A percentile compares a stretch with the other conserved stretches of the same genome.
Evolutionary conservation across 1,140 invertebrate genomes (phyloP).

Genomic region (Helicorthomorpha holstii): DNA sequence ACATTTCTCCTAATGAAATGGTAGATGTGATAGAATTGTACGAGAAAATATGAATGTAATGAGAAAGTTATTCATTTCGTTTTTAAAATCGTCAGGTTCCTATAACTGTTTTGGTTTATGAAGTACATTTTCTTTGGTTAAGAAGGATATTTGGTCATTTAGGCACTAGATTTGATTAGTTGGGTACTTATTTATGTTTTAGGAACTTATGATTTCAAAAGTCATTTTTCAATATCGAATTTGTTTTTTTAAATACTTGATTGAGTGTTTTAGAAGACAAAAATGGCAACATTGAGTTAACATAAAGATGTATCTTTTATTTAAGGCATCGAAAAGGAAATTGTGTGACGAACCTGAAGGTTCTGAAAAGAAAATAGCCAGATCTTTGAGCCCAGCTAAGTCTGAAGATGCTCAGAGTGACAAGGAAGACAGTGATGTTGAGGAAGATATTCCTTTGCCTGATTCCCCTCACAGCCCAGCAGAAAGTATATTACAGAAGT

Average conservation of each 20-base stretch:
- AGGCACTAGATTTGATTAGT: too few species aligned
- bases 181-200: too few species aligned
- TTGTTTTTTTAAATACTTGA: background rate
- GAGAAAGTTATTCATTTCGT: too few species aligned
- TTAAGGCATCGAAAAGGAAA: background rate
- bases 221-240: background rate
- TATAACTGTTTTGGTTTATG: too few species aligned
- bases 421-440: background rate
- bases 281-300: background rate
- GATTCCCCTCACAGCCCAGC: slow-evolving; percentile 10
- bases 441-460: slow-evolving; percentile 10
- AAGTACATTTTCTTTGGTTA: too few species aligned
- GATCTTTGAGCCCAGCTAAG: background rate
- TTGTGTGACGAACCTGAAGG: background rate
- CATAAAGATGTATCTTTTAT: background rate
- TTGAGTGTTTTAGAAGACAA: background rate
- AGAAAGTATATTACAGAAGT: slow-evolving; percentile 47
- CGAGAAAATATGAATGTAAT: too few species aligned
- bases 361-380: too few species aligned
- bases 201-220: too few species aligned
- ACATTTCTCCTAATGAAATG: too few species aligned
- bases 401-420: background rate
- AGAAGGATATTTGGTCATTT: too few species aligned
- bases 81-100: too few species aligned
- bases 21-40: too few species aligned